These are phyloP conservation scores for Acromyrmex heyeri DNA, from an alignment of 1,140 invertebrate genomes.

Conservation along the genomic window DNA sequence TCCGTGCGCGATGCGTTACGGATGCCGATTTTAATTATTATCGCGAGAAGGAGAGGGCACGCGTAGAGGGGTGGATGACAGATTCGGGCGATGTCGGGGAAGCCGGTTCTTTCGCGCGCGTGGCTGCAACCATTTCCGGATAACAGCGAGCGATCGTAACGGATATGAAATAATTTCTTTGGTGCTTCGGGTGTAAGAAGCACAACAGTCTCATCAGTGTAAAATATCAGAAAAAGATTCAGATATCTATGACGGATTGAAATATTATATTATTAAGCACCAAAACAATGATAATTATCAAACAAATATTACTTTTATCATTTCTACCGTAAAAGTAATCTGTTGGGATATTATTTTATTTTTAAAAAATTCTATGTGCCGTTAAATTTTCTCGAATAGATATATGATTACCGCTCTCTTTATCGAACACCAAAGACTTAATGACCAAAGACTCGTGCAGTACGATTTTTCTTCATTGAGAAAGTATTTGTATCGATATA, in stretches of 20 bases:
- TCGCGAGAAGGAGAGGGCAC: constrained; percentile 13
- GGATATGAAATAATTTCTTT: constrained; percentile 13
- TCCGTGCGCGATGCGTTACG: constrained; percentile 63
- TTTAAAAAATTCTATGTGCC: too few relatives aligned
- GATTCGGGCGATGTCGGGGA: constrained; percentile 59
- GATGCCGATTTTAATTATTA: constrained; percentile 74
- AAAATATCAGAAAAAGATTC: constrained; percentile 4
- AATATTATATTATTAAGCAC: background rate
- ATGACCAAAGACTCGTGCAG: background rate
- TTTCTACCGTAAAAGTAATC: background rate
- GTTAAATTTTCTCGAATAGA: too few relatives aligned
- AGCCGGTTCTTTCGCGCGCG: constrained; percentile 59
- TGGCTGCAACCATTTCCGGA: constrained; percentile 47
- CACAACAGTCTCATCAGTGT: background rate
- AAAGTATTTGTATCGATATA: constrained; percentile 1
- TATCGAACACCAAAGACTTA: constrained; percentile 11
- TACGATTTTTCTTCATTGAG: background rate
- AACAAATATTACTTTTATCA: background rate
- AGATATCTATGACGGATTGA: background rate
- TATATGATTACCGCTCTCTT: background rate
- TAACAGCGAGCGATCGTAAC: constrained; percentile 26
- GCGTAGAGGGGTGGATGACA: constrained; percentile 55
- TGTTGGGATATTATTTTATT: background rate
- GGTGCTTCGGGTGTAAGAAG: background rate
- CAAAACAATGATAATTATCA: background rate